Evolutionary conservation across 1,140 invertebrate species (phyloP), one percentile per base, ranked within the genome.

Genomic region (Triops longicaudatus): DNA sequence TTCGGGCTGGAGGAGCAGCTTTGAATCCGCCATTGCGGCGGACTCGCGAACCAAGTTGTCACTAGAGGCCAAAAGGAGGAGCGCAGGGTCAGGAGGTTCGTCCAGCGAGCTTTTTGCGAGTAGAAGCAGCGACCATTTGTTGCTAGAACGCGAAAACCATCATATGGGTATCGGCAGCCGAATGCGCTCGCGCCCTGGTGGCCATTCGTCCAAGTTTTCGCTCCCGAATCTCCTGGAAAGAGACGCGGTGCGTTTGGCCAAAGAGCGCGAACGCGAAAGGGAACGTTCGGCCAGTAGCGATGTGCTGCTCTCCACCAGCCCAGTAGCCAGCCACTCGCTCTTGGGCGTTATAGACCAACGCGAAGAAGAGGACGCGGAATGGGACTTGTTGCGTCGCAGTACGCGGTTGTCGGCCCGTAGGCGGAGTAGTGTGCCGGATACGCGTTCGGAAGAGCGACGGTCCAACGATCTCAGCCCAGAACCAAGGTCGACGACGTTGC

Each of bases 1-100:
- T 73, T 94, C 94, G 84, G 93, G 92, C 77, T 95, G 93, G 93
- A 87, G 93, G 78, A 93, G 93, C 75, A 94, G 93, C 84, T 95
- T 95, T 84, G 93, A 95, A 82, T 94, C 92, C 4, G 92, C 93
- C 11, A 84, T 95, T 43, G 89, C 94, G 83, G 92, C 92, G 31
- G 93, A 94, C 82, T 93, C 92, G 1, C 86, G 92, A 76, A 92
- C 91, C 14, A 92, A 91, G 79, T 84, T 93, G 37, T 90, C 91
- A 73, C 85, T 92, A 72, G 84, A 89, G 28, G 90, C 91, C 26
- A 14, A 92, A 91, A 63, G 50, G 37, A 91, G 89, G 91, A 78
- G 79, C 72, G 76, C 76, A 9, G 80, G 80, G 41, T 80, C 80
- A 26, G 80, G 77, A 0, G 50, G 50, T 14, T 80, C 80, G 17